Base-by-base conservation (phyloP, 2,888 invertebrate species). In the Clitarchus hookeri region DNA sequence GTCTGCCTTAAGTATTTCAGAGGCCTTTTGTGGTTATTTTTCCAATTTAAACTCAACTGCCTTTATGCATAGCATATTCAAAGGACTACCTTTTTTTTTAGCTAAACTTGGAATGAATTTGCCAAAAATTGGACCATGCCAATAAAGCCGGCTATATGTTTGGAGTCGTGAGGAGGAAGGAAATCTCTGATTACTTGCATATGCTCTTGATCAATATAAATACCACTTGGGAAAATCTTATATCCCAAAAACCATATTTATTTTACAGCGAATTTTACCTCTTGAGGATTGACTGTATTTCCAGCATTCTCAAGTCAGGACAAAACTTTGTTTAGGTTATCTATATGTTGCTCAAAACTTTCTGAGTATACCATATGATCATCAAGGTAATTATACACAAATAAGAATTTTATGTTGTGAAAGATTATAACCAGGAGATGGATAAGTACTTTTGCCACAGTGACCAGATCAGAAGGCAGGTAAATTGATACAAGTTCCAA, bases 311-410 rank as follows among this genome's bases (percentile, higher is more conserved):
- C 23, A 6, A 83, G 19, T 6, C 48, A 11, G 16, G 19, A 19
- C 23, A 84, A 48, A 26, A 84, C 84, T 48, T 84, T 25, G 2
- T 84, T 44, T 25, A 84, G 19, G 26, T 48, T 48, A 6, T 23
- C 23, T 8, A 48, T 6, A 84, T 84, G 84, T 27, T 83, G n/a
- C 19, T 83, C 83, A 27, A 83, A 83, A 83, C 12, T 23, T 44
- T 83, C 26, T 23, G 26, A 26, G 27, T 83, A 53, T 16, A 53
- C 53, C 12, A 19, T 8, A 12, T 12, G 53, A 8, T 53, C 53
- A 83, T 83, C 83, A 8, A 84, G 44, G 19, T 48, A 84, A 48
- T 84, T 26, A n/a, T 48, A 48, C 19, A 84, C 44, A 84, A 36
- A 36, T 36, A 36, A 36, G 1, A 36, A 36, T 36, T 36, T 36